Percentiles rank a stretch among this genome's conserved stretches.
These are phyloP conservation scores for Heloderma charlesbogerti DNA, from an alignment of 2,113 vertebrate species.

Conservation along the genomic window DNA sequence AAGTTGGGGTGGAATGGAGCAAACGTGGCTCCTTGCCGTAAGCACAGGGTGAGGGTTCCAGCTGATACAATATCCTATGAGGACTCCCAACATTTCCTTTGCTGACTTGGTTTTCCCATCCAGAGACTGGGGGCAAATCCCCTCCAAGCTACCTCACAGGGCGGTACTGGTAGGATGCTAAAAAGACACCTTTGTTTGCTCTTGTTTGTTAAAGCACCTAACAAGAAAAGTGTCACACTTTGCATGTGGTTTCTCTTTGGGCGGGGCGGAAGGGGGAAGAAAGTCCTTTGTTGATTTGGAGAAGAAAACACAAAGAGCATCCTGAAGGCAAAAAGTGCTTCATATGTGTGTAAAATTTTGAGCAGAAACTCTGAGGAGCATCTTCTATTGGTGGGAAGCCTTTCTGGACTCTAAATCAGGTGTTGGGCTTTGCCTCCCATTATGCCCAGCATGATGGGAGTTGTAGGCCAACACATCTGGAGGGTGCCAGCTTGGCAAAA, in stretches of 20 bases:
- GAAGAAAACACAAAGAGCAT: neutral
- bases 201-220: neutral
- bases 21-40: neutral
- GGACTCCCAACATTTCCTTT: neutral
- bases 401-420: neutral
- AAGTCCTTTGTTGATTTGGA: neutral
- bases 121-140: neutral
- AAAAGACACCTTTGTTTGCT: neutral
- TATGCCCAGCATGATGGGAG: too few species aligned
- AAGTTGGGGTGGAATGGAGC: neutral
- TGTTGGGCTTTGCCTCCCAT: too few species aligned
- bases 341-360: neutral
- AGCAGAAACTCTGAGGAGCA: neutral
- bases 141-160: neutral
- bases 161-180: neutral
- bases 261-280: neutral
- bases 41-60: fast-evolving
- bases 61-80: neutral
- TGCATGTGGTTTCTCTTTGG: neutral
- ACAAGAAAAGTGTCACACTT: neutral
- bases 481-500: too few species aligned
- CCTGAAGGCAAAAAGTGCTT: neutral
- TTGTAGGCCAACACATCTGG: too few species aligned
- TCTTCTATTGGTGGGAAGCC: neutral
- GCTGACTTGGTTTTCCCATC: neutral